Evolutionary conservation across 2,113 vertebrate genomes (phyloP).

Genomic region (Microcebus lehilahytsara): DNA sequence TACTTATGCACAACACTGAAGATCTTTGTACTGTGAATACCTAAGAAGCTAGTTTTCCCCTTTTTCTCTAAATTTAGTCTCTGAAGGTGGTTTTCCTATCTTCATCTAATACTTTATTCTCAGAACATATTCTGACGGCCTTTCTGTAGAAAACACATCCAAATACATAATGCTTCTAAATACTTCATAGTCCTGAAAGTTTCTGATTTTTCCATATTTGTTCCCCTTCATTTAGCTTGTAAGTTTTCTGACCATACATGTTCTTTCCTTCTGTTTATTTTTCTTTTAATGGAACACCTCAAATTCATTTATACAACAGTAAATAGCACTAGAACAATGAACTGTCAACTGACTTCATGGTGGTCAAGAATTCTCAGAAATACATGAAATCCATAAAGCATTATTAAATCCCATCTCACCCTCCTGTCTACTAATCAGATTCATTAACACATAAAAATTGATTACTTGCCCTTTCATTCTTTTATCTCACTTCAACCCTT

Average conservation of each 20-base stretch:
- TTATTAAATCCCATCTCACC: background rate
- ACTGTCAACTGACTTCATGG: background rate
- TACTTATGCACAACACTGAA: background rate
- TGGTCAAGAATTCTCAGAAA: conserved; percentile 5
- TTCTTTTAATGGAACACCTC: background rate
- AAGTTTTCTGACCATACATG: background rate
- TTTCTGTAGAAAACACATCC: background rate
- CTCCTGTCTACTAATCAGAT: background rate
- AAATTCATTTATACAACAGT: background rate
- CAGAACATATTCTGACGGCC: background rate
- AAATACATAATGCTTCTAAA: background rate
- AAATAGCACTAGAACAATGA: background rate
- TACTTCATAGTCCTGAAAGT: background rate
- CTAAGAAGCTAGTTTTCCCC: background rate
- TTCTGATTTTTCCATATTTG: background rate
- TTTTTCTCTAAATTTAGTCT: background rate
- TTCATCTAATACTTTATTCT: background rate
- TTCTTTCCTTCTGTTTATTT: background rate
- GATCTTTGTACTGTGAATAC: background rate
- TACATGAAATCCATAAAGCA: background rate
- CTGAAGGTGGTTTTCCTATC: background rate
- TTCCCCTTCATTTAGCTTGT: background rate
- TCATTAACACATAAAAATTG: conserved; percentile 19
- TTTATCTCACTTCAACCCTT: background rate
- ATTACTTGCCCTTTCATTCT: background rate